phyloP scores from a whole-genome alignment of 2,797 vertebrate species.

The Taenioides sp. region DNA sequence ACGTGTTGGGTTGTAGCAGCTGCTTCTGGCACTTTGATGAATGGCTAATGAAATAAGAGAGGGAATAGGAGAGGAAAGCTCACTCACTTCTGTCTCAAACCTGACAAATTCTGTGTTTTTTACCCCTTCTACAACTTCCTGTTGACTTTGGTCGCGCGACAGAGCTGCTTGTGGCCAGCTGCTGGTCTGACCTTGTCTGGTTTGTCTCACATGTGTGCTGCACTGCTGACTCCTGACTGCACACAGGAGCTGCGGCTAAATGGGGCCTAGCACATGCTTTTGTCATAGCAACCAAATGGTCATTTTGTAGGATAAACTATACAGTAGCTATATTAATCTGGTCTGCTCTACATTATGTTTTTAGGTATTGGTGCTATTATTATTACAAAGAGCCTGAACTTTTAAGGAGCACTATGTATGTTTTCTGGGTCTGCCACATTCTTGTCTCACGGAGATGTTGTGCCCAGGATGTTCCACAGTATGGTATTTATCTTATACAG shows the following conservation, averaged over 20 bases:
- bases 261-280: constrained; percentile 41
- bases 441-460: background rate
- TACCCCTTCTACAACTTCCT: constrained; percentile 56
- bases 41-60: constrained; percentile 51
- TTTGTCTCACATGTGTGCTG: constrained; percentile 44
- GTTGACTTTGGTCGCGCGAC: constrained; percentile 67
- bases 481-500: background rate
- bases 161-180: constrained; percentile 37
- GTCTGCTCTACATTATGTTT: background rate
- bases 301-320: constrained; percentile 41
- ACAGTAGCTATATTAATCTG: constrained; percentile 38
- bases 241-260: constrained; percentile 52
- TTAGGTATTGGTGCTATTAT: background rate
- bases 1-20: constrained; percentile 32
- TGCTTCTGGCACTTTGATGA: constrained; percentile 54
- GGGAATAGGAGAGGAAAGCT: constrained; percentile 44
- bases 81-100: constrained; percentile 30
- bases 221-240: constrained; percentile 35
- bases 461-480: background rate
- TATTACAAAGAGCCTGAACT: background rate
- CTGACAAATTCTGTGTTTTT: constrained; percentile 40
- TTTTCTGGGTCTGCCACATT: background rate
- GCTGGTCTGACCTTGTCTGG: constrained; percentile 55
- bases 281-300: constrained; percentile 57
- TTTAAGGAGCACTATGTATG: background rate